Evolutionary conservation across 2,888 invertebrate species (phyloP), one percentile per base, ranked within the genome.

Genomic region (Lycia hirtaria): DNA sequence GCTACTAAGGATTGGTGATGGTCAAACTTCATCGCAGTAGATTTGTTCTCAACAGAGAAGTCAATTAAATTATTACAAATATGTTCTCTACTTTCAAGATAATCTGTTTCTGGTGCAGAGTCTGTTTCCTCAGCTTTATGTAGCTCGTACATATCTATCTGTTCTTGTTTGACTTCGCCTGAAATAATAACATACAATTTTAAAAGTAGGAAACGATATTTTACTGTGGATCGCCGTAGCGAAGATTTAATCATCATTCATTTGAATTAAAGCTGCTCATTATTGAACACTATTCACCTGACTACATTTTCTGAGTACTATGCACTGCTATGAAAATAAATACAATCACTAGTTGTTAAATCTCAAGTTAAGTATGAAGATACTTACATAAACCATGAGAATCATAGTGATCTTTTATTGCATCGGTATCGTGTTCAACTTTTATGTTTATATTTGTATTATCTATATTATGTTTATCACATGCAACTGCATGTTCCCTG

Each of bases 131-230:
- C 1, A 6, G 19, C 19, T 9, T 1, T 9, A 5, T 40, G 14
- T 24, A 41, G 33, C 15, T 41, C 41, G 12, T 28, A 38, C 28
- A 20, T 14, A 30, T 49, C 4, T 38, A 49, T 14, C n/a, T 38
- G 17, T 28, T 48, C 30, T 20, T 30, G 14, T 22, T 33, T 33
- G 10, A 17, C 24, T 15, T 2, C 12, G 24, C 15, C 32, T 50
- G 17, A 33, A 33, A 41, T 14, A n/a, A 6, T 4, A 22, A 2
- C 15, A 35, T 17, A 1, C 0, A 10, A 19, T 15, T 35, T 30
- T n/a, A n/a, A 22, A 6, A 22, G 3, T 22, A 22, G 22, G 3
- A 22, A 22, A 22, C 6, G 6, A 6, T 22, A 22, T 4, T 22
- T 4, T 4, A 22, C 6, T 22, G 22, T n/a, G n/a, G n/a, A n/a